Evolutionary conservation across 2,797 vertebrate species (phyloP), one percentile per base, ranked within the genome.

Genomic region (Tokudaia muenninki): DNA sequence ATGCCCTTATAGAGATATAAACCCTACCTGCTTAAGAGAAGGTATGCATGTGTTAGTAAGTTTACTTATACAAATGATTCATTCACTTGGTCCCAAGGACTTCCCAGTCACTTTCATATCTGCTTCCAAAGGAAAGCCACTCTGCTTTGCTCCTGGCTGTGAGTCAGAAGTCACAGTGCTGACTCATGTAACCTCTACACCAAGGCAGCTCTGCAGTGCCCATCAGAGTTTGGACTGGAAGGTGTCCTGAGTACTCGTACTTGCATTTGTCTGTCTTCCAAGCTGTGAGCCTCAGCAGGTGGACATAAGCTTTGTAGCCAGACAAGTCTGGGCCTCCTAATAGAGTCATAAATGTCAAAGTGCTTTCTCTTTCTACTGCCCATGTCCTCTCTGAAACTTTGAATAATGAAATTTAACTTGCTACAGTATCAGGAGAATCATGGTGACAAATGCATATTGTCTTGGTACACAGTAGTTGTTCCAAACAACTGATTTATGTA

Each of bases 61-160:
- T 91, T 97, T 67, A 80, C 88, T 86, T 95, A 52, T 37, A 44
- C 59, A 74, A 81, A 41, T 47, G 52, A 74, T 90, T 94, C 77
- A 41, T 75, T 92, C 37, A 24, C 63, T 86, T 72, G 96, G 19
- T 90, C 84, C 81, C 31, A n/a, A 94, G 74, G 22, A 82, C 59
- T 86, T 92, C 31, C 55, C 72, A 52, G n/a, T 83, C 81, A 50
- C 47, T 77, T 90, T n/a, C 55, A 2, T 78, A 52, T 80, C 47
- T 83, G 55, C 31, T 31, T 92, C 41, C 50, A 90, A 24, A 31
- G 21, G 83, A 75, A 92, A 24, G 70, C 94, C 90, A 41, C 55
- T 67, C 0, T 82, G 44, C 50, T 91, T 77, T 94, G 74, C 72
- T 72, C 44, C 65, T 90, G 55, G 10, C 77, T 83, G 31, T 72